Percentiles rank a stretch among this genome's conserved stretches.
Conservation (phyloP, 2,888 invertebrate species). For the Drosophila falleni region DNA sequence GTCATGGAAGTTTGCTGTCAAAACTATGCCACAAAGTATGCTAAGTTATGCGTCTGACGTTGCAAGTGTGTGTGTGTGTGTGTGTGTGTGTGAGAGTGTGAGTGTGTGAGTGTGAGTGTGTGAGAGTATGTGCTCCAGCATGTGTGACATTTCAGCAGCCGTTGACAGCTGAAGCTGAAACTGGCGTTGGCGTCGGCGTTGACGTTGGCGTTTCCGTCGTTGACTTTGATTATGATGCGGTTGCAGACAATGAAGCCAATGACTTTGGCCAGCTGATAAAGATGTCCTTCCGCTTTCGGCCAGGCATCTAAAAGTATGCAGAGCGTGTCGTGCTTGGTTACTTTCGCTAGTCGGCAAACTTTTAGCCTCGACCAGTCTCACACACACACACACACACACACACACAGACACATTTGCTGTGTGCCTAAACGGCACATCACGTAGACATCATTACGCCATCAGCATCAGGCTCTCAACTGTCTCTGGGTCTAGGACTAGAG, state of each 20-base stretch:
- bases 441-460: slow-evolving; percentile 81
- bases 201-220: slow-evolving; percentile 31
- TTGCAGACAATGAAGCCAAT: slow-evolving; percentile 59
- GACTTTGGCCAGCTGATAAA: slow-evolving; percentile 65
- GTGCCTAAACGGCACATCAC: slow-evolving; percentile 64
- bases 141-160: slow-evolving; percentile 54
- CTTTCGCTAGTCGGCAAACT: slow-evolving; percentile 72
- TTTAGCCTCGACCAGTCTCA: slow-evolving; percentile 55
- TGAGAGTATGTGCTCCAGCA: slow-evolving; percentile 20
- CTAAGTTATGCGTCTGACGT: slow-evolving; percentile 67
- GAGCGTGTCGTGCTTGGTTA: slow-evolving; percentile 60
- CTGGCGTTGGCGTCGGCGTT: slow-evolving; percentile 34
- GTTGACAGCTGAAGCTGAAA: slow-evolving; percentile 50
- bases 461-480: slow-evolving; percentile 45
- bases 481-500: not conserved
- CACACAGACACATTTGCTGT: slow-evolving; percentile 48
- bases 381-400: slow-evolving; percentile 15
- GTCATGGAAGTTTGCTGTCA: slow-evolving; percentile 64
- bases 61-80: slow-evolving; percentile 36
- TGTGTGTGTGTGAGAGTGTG: not conserved
- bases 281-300: slow-evolving; percentile 69
- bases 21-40: slow-evolving; percentile 77
- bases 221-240: slow-evolving; percentile 61
- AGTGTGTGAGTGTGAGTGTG: not conserved
- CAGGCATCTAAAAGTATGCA: slow-evolving; percentile 63